phyloP scores from a whole-genome alignment of 92 coral and sea anemone species.

The Phymanthus crucifer region DNA sequence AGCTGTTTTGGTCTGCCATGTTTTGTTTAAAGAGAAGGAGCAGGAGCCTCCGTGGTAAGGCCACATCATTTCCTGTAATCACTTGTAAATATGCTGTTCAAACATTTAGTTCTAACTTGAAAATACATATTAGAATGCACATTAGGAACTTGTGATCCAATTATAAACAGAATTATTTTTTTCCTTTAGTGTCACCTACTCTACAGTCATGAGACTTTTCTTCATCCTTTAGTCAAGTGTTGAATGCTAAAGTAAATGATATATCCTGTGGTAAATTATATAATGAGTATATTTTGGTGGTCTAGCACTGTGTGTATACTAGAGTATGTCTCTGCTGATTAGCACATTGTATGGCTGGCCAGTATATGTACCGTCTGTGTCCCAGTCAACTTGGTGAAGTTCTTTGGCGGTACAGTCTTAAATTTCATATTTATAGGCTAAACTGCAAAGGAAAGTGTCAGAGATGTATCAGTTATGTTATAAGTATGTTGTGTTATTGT shows the following conservation, averaged over 20 bases:
- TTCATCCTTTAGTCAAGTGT: not conserved
- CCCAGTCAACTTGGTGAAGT: constrained; percentile 49
- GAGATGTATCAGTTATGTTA: constrained; percentile 43
- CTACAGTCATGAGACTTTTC: not conserved
- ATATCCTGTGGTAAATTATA: not conserved
- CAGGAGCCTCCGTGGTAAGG: constrained; percentile 47
- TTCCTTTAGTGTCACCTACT: not conserved
- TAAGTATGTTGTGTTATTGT: constrained; percentile 18
- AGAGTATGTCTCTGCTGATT: not conserved
- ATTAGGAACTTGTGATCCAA: not conserved
- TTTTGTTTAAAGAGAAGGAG: constrained; percentile 62
- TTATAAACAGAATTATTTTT: not conserved
- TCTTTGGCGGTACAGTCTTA: constrained; percentile 50
- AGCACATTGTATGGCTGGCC: constrained; percentile 55
- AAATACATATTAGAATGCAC: not conserved
- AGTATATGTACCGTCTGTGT: constrained; percentile 54
- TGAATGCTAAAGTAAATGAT: not conserved
- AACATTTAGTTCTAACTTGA: constrained; percentile 2
- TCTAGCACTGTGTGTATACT: not conserved
- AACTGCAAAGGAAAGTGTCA: constrained; percentile 35
- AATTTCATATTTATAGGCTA: constrained; percentile 34
- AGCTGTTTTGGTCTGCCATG: constrained; percentile 52
- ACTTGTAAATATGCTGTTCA: constrained; percentile 10
- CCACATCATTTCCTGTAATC: constrained; percentile 35
- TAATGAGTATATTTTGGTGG: not conserved